A percentile compares a stretch with the other conserved stretches of the same genome.
phyloP scores from a whole-genome alignment of 2,113 vertebrate species.

The Prolemur simus region DNA sequence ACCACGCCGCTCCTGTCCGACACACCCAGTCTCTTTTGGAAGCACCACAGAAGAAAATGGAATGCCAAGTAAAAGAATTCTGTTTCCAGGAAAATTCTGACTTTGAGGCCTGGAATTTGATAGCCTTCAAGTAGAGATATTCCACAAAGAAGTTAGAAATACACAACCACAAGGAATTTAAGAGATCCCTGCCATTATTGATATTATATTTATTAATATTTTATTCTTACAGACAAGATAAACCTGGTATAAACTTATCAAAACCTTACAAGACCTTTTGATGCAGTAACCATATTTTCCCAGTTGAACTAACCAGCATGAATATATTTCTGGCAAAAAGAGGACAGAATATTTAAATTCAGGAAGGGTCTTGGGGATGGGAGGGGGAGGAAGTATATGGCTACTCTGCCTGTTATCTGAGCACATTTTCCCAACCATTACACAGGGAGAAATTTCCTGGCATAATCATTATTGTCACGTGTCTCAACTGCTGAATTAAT shows the following conservation, averaged over 20 bases:
- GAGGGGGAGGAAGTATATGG: rapidly evolving
- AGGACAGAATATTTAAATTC: background rate
- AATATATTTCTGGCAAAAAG: background rate
- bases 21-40: background rate
- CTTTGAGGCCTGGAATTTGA: background rate
- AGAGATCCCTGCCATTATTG: background rate
- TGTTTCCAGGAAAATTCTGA: background rate
- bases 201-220: background rate
- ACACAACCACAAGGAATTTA: background rate
- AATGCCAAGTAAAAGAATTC: background rate
- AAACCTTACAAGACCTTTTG: background rate
- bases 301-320: background rate
- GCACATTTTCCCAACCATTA: background rate
- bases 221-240: background rate
- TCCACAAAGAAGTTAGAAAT: background rate
- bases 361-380: background rate
- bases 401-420: background rate
- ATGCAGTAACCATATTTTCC: background rate
- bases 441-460: background rate
- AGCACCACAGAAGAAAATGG: background rate
- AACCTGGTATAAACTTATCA: background rate
- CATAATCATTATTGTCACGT: background rate
- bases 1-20: rapidly evolving
- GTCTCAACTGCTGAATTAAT: conserved; percentile 11
- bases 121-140: background rate